Evolutionary conservation across 2,888 invertebrate genomes (phyloP), one percentile per base, ranked within the genome.

Genomic region (Spialia ferax): DNA sequence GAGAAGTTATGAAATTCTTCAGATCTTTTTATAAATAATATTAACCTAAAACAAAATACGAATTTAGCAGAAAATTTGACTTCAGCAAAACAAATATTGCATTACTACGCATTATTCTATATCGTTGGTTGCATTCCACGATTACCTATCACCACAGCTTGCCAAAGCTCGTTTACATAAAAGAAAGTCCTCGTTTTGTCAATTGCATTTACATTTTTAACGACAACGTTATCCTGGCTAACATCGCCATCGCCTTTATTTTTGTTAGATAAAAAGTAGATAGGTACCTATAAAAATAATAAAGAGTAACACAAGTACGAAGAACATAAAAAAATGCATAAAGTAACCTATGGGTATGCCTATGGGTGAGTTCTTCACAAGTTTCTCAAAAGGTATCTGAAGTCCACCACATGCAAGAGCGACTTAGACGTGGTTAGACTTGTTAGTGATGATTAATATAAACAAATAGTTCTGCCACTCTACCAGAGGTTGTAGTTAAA

Each of bases 201-300:
- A 55, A 60, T 60, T 66, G 38, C 60, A 66, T 66, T 66, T 60
- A 66, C 54, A 66, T 66, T 54, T 65, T 66, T 55, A 66, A 66
- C 54, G 42, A 60, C 57, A 52, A 42, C 20, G 52, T 60, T 56
- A 26, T 50, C 59, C 38, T 65, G 50, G 35, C 6, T 35, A 11
- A 11, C 26, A 5, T 26, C 20, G 22, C 32, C 20, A n/a, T 38
- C 0, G 18, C 8, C 48, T 65, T 57, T 20, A 26, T 59, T 59
- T 60, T 60, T 59, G 8, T 23, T 15, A 15, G 18, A 23, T 35
- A 45, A 45, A 2, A 45, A 18, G 18, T 18, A 18, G n/a, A n/a
- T n/a, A n/a, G n/a, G n/a, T n/a, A n/a, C n/a, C n/a, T n/a, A n/a
- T n/a, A n/a, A n/a, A n/a, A 29, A 29, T 5, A 38, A 38, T 7